These are phyloP conservation scores for Hozukius guyotensis DNA, from an alignment of 2,797 vertebrate species.

Conservation along the genomic window DNA sequence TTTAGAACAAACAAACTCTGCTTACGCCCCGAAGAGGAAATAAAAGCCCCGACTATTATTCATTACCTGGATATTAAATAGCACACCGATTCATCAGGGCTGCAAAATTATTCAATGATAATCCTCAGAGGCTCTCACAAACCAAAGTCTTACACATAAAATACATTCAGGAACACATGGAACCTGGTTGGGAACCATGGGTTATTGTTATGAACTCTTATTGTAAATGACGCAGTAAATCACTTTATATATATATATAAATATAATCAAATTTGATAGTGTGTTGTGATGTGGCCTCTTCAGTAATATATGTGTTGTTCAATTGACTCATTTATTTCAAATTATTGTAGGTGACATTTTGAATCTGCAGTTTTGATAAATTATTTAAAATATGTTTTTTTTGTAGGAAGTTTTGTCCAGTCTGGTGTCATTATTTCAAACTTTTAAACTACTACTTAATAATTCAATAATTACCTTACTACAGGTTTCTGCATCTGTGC, in stretches of 20 bases:
- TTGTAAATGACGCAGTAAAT: not conserved
- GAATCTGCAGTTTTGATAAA: constrained; percentile 6
- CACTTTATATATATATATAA: not conserved
- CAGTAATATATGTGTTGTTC: constrained; percentile 12
- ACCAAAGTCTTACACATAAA: not conserved
- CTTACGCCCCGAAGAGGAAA: not conserved
- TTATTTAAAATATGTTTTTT: not conserved
- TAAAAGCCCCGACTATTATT: constrained; percentile 15
- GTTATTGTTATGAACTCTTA: not conserved
- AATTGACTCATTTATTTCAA: not conserved
- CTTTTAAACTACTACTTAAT: not conserved
- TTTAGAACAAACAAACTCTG: constrained; percentile 37
- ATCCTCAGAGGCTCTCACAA: constrained; percentile 2
- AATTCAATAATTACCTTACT: not conserved
- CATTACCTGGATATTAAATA: constrained; percentile 30
- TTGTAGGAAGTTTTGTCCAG: not conserved
- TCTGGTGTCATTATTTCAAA: not conserved
- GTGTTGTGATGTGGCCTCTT: not conserved
- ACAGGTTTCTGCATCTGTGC: not conserved
- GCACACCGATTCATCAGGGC: constrained; percentile 24
- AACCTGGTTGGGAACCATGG: not conserved
- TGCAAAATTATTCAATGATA: constrained; percentile 12
- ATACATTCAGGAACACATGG: not conserved
- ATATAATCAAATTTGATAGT: not conserved
- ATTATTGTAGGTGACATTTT: constrained; percentile 6